A percentile compares a stretch with the other conserved stretches of the same genome.
Conservation (phyloP, 2,888 invertebrate species). For the Saturnia pavonia region DNA sequence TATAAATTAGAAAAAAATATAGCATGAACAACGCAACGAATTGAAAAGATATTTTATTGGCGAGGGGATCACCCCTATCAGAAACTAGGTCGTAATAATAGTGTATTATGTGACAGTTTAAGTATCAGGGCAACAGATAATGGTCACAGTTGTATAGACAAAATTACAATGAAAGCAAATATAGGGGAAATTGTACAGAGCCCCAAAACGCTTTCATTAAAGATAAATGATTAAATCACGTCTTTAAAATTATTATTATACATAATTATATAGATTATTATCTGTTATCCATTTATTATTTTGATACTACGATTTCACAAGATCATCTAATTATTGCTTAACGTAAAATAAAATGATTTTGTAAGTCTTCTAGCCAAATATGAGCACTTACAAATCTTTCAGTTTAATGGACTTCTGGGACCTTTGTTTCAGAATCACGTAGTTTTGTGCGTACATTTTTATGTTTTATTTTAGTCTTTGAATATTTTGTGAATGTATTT, state of each 20-base stretch:
- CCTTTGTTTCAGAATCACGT: background rate
- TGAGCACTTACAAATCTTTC: background rate
- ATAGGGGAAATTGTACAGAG: constrained; percentile 11
- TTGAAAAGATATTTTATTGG: constrained; percentile 50
- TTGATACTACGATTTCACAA: background rate
- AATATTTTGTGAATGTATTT: background rate
- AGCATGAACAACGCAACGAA: constrained; percentile 41
- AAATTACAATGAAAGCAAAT: constrained; percentile 18
- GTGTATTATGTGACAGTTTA: constrained; percentile 55
- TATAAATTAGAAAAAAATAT: background rate
- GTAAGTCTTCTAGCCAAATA: too few relatives aligned
- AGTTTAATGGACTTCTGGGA: background rate
- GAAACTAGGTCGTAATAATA: constrained; percentile 53
- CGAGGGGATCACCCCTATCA: constrained; percentile 55
- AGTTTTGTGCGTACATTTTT: too few relatives aligned
- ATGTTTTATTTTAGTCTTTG: background rate
- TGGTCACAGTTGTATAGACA: constrained; percentile 25
- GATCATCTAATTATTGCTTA: too few relatives aligned
- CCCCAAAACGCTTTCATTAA: constrained; percentile 8
- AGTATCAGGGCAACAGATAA: constrained; percentile 50
- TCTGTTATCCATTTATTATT: background rate
- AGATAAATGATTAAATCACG: background rate
- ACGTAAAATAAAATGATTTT: too few relatives aligned
- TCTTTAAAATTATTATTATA: constrained; percentile 8
- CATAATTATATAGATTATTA: background rate